A percentile compares a stretch with the other conserved stretches of the same genome.
These are phyloP conservation scores for Papilio helenus DNA, from an alignment of 1,140 invertebrate genomes.

Conservation along the genomic window DNA sequence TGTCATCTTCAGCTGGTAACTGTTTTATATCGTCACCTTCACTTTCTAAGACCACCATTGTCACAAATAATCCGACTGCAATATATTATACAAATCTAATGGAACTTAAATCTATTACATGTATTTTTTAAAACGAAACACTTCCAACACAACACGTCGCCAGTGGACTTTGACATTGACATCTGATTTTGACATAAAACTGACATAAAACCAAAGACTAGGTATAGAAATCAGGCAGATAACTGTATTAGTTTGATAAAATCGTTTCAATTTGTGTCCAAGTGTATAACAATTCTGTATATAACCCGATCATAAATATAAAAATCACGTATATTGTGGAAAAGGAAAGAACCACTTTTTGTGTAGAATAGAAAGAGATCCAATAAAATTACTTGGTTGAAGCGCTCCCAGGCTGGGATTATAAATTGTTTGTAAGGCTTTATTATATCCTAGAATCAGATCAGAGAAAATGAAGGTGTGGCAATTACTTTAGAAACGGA, in stretches of 20 bases:
- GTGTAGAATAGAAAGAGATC: too few relatives aligned
- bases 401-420: too few relatives aligned
- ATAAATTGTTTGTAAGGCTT: background rate
- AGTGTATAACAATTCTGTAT: too few relatives aligned
- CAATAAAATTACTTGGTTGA: too few relatives aligned
- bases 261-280: too few relatives aligned
- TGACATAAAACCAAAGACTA: slow-evolving; percentile 29
- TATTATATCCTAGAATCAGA: background rate
- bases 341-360: too few relatives aligned
- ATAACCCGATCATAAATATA: too few relatives aligned
- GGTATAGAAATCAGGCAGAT: too few relatives aligned
- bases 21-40: slow-evolving; percentile 66
- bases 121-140: background rate
- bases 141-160: slow-evolving; percentile 43
- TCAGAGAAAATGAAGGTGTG: background rate
- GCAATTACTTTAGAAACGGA: too few relatives aligned
- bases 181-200: slow-evolving; percentile 36
- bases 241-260: too few relatives aligned
- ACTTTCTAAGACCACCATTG: slow-evolving; percentile 71
- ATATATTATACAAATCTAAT: background rate
- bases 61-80: background rate
- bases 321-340: too few relatives aligned
- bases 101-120: background rate
- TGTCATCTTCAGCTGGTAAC: slow-evolving; percentile 59
- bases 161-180: slow-evolving; percentile 16